Conservation (phyloP, 2,888 invertebrate genomes). For the Sturmia bella region DNA sequence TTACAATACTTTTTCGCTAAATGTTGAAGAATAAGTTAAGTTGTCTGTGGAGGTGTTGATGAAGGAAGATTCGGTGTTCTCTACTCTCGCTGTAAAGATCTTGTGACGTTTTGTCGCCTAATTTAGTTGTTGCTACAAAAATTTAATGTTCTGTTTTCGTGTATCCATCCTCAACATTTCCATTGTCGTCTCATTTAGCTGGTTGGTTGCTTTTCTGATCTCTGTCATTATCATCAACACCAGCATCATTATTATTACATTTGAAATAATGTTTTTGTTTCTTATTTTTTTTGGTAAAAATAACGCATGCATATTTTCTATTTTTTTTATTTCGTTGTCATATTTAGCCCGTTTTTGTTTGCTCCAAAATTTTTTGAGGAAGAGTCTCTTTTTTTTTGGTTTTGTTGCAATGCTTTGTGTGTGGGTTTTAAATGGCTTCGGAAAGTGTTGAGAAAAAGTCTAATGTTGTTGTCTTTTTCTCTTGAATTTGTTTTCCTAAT, state of each 20-base stretch:
- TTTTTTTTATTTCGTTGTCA: conserved; percentile 26
- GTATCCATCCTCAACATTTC: conserved; percentile 41
- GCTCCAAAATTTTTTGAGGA: conserved; percentile 41
- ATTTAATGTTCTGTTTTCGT: conserved; percentile 8
- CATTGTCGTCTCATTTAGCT: conserved; percentile 40
- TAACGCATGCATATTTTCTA: conserved; percentile 33
- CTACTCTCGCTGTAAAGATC: conserved; percentile 59
- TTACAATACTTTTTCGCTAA: conserved; percentile 50
- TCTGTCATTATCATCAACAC: conserved; percentile 11
- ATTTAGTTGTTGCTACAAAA: conserved; percentile 38
- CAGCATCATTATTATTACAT: conserved; percentile 30
- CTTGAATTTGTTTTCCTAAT: conserved; percentile 3
- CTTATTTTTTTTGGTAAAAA: not conserved
- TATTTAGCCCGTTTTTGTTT: conserved; percentile 30
- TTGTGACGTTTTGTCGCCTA: conserved; percentile 68
- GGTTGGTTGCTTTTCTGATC: conserved; percentile 24
- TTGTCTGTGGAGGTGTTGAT: conserved; percentile 70
- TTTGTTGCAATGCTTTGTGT: conserved; percentile 36
- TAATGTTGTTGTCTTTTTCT: conserved; percentile 14
- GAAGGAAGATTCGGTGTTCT: conserved; percentile 63
- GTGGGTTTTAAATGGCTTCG: conserved; percentile 59
- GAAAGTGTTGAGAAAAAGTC: conserved; percentile 57
- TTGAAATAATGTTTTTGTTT: not conserved
- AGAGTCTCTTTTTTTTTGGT: conserved; percentile 6
- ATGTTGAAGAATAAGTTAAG: conserved; percentile 62